Conservation (phyloP, 2,797 vertebrate genomes). For the Enteromius trimaculatus region DNA sequence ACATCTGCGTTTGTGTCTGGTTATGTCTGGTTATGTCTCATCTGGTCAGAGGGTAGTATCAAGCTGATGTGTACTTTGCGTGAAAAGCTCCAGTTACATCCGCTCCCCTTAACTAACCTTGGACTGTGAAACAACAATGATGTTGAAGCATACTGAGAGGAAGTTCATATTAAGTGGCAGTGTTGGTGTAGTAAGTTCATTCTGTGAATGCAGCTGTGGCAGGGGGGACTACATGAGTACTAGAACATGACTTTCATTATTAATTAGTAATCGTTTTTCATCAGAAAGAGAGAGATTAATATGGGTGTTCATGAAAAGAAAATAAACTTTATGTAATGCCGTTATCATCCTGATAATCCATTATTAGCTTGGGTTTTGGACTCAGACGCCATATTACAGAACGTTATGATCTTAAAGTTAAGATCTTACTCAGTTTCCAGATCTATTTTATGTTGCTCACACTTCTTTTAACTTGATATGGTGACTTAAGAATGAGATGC, state of each 20-base stretch:
- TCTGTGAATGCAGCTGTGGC: conserved; percentile 71
- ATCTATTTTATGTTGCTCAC: neutral
- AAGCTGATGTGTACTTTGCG: conserved; percentile 37
- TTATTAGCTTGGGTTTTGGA: neutral
- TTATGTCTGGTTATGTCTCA: neutral
- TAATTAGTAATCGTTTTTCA: conserved; percentile 24
- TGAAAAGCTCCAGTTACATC: conserved; percentile 58
- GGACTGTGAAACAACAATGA: conserved; percentile 78
- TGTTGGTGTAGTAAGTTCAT: conserved; percentile 66
- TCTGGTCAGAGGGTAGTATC: conserved; percentile 43
- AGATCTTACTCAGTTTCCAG: neutral
- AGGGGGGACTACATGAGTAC: neutral
- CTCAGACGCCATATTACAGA: neutral
- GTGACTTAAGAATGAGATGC: neutral
- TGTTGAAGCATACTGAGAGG: conserved; percentile 71
- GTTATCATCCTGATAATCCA: conserved; percentile 54
- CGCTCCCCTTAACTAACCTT: conserved; percentile 67
- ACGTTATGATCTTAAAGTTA: neutral
- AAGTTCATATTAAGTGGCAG: conserved; percentile 74
- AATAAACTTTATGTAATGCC: conserved; percentile 52
- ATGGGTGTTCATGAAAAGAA: conserved; percentile 4
- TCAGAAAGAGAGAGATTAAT: neutral
- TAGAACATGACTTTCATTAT: conserved; percentile 18
- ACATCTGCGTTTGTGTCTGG: conserved; percentile 2
- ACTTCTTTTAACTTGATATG: neutral